phyloP scores from a whole-genome alignment of 2,113 vertebrate genomes.

The Saccopteryx bilineata region DNA sequence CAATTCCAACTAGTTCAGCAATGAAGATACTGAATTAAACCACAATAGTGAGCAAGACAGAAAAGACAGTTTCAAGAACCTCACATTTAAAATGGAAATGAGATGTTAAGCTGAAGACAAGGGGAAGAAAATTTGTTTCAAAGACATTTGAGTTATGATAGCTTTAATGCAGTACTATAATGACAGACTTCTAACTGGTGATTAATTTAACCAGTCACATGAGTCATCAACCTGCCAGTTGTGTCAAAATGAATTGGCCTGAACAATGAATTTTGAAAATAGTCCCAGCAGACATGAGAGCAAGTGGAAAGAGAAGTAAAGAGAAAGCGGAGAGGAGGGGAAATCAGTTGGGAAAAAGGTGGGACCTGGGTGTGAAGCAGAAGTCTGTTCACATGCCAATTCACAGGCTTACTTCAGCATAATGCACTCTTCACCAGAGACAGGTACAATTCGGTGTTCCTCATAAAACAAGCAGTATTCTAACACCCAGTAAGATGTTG shows the following conservation, averaged over 20 bases:
- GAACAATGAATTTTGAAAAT: conserved; percentile 67
- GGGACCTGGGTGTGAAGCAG: neutral
- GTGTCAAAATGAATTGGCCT: conserved; percentile 58
- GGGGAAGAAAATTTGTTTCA: conserved; percentile 62
- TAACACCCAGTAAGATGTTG: neutral
- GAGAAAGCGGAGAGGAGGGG: neutral
- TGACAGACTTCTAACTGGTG: conserved; percentile 52
- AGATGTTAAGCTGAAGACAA: conserved; percentile 42
- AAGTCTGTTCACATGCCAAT: neutral
- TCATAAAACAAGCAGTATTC: neutral
- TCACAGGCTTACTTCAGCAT: neutral
- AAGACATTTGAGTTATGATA: conserved; percentile 70
- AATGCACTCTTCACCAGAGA: neutral
- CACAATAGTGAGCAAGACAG: conserved; percentile 40
- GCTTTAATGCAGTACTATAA: conserved; percentile 64
- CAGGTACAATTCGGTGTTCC: neutral
- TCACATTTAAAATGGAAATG: conserved; percentile 75
- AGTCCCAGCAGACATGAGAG: conserved; percentile 64
- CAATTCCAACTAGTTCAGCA: conserved; percentile 33
- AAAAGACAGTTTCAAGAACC: conserved; percentile 45
- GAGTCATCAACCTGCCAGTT: conserved; percentile 69
- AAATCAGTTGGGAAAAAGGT: neutral
- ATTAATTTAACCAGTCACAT: conserved; percentile 71
- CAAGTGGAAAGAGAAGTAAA: conserved; percentile 47
- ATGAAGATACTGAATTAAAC: conserved; percentile 57